These are phyloP conservation scores for Garrulus glandarius DNA, from an alignment of 2,797 vertebrate species.

Conservation along the genomic window DNA sequence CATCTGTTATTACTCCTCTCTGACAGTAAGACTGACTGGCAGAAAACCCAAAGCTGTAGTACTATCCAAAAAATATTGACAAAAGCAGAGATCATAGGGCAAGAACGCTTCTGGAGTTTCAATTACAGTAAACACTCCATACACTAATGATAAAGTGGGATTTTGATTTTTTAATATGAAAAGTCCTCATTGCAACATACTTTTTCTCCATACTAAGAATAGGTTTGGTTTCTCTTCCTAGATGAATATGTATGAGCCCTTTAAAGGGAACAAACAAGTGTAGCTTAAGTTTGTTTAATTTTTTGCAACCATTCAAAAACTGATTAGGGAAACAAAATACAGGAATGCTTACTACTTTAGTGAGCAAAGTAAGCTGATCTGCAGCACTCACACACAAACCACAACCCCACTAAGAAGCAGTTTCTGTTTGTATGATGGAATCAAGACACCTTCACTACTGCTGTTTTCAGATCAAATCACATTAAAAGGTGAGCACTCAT, in stretches of 20 bases:
- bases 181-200: neutral
- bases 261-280: neutral
- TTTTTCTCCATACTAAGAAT: neutral
- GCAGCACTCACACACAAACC: neutral
- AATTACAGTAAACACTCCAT: neutral
- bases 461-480: neutral
- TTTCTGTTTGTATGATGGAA: neutral
- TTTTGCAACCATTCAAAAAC: neutral
- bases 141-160: neutral
- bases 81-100: neutral
- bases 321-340: neutral
- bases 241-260: neutral
- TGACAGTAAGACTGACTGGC: neutral
- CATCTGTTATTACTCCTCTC: neutral
- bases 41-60: neutral
- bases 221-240: neutral
- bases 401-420: neutral
- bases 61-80: neutral
- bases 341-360: neutral
- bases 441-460: neutral
- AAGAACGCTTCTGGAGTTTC: neutral
- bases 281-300: neutral
- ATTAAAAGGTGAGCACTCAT: neutral
- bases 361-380: neutral
- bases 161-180: neutral